Base-by-base conservation (phyloP, 2,888 invertebrate genomes). In the Flabesymbios commensalis region DNA sequence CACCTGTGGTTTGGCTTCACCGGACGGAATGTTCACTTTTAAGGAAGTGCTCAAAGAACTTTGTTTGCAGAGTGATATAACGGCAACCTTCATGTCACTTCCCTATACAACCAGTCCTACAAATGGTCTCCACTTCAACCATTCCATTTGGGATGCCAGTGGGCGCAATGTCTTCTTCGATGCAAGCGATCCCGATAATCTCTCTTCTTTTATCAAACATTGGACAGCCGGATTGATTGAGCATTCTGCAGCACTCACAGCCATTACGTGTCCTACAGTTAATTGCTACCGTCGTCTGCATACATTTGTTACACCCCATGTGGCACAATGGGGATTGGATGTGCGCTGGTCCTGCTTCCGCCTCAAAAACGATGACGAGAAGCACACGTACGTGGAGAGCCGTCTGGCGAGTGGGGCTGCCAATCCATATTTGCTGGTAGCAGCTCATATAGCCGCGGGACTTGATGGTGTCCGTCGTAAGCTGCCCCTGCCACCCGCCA, bases 381-480 rank as follows among this genome's bases (percentile, higher is more conserved):
- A 29, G 10, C 32, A 48, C 28, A 63, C 67, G 14, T 67, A 67
- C 45, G 17, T 64, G 5, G 67, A 67, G 43, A 67, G 63, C 47
- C 57, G 67, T 14, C 3, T 65, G 5, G 56, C 65, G 5, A 60
- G 63, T 14, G 43, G 55, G 2, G 42, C 61, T 32, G 47, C 57
- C 43, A 69, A 69, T 32, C 65, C 69, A 10, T 69, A 69, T 58
- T 48, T 69, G 19, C 63, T 63, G 10, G 32, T 62, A 10, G 69
- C 69, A 5, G 67, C 58, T 4, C 67, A 63, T 26, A 31, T 69
- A 3, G 67, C 67, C 5, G 69, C 69, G n/a, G 69, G 69, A 33
- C 24, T 67, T 2, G 68, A 71, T 47, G 70, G 71, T 5, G 32
- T 68, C 19, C 28, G 31, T 14, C 47, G 57, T 26, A 51, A 57